Evolutionary conservation across 1,140 invertebrate genomes (phyloP), one percentile per base, ranked within the genome.

Genomic region (Acromyrmex heyeri): DNA sequence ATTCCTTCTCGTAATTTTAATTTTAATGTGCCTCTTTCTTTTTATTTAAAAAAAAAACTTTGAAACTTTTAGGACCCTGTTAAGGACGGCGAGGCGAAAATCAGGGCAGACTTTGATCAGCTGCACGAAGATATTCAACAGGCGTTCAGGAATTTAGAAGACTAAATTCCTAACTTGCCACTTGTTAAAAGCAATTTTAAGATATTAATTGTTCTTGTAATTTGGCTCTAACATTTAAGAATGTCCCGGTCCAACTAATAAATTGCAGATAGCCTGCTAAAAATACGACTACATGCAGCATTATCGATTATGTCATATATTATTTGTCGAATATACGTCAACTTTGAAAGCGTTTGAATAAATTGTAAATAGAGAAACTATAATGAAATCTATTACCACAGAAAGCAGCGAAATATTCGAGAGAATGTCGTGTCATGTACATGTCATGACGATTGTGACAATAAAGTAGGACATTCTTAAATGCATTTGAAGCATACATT

Each of bases 131-230:
- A 99, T 93, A 99, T 99, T 96, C 98, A 99, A 93, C 98, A 98
- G 93, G 98, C 98, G 91, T 99, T 99, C 97, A 98, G 99, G 95
- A 99, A 99, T 96, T 96, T 99, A 94, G 99, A 99, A 96, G 99
- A 99, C 96, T 99, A 99, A 97, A 90, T 92, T 88, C 79, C n/a
- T 57, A 7, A 18, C 55, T 14, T 18, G 44, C 61, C 38, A 82
- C 55, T 73, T 73, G 53, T 87, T 86, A 86, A 62, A 89, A 85
- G 64, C 81, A 90, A 70, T 87, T 67, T 81, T 87, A 87, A 69
- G 61, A 87, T 78, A 87, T 81, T 91, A 27, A 88, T 81, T 69
- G 85, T 86, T 86, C 83, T 57, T 81, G 30, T 67, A 65, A 86
- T 18, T 50, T 88, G 92, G 88, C 91, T 61, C 79, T 83, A 75